Conservation (phyloP, 2,888 invertebrate genomes). For the Drosophila cognata region DNA sequence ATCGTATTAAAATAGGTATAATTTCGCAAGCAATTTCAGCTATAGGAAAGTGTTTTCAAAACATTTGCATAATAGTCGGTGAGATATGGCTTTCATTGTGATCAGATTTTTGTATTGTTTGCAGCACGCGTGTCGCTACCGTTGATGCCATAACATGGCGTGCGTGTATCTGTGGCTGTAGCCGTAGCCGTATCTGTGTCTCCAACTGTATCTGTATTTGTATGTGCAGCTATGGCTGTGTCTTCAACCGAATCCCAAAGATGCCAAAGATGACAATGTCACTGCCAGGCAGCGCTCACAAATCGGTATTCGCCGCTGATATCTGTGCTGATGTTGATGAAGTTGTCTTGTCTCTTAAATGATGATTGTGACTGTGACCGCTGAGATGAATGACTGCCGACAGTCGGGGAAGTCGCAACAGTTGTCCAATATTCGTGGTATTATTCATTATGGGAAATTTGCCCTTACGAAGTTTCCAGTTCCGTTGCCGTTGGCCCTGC, state of each 20-base stretch:
- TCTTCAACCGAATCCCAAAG: constrained; percentile 10
- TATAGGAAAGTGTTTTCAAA: constrained; percentile 1
- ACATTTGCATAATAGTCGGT: not conserved
- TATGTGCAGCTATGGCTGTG: constrained; percentile 4
- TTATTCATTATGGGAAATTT: constrained; percentile 30
- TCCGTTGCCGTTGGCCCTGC: constrained; percentile 22
- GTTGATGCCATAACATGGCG: constrained; percentile 9
- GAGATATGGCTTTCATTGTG: not conserved
- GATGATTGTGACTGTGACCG: constrained; percentile 23
- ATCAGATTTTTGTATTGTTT: not conserved
- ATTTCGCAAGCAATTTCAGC: not conserved
- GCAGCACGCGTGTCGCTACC: constrained; percentile 7
- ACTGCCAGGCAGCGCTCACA: constrained; percentile 29
- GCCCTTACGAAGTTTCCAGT: constrained; percentile 9
- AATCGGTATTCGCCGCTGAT: constrained; percentile 4
- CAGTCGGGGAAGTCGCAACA: constrained; percentile 13
- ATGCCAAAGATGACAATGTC: constrained; percentile 35
- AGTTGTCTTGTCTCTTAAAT: constrained; percentile 6
- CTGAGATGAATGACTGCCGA: constrained; percentile 24
- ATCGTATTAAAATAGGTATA: not conserved
- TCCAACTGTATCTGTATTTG: not conserved
- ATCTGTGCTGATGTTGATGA: constrained; percentile 20
- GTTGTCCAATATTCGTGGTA: constrained; percentile 26
- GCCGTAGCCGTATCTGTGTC: not conserved
- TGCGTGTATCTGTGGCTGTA: constrained; percentile 8